These are phyloP conservation scores for Keiferia lycopersicella DNA, from an alignment of 2,888 invertebrate genomes.

Conservation along the genomic window DNA sequence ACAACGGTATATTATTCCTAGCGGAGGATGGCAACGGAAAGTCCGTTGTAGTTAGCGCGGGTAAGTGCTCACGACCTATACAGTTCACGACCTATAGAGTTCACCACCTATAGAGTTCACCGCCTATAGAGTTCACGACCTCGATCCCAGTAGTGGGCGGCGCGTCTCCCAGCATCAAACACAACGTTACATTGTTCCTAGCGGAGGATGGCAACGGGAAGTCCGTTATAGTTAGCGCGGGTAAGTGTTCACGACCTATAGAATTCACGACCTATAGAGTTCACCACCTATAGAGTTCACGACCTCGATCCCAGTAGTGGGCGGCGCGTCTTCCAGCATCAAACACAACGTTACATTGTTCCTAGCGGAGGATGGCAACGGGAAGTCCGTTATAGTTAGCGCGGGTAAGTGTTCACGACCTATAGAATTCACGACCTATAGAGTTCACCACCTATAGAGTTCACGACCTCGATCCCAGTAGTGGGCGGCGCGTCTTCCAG, in stretches of 20 bases:
- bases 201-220: constrained; percentile 78
- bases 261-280: no score
- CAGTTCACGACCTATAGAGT: constrained; percentile 66
- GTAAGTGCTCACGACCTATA: no score
- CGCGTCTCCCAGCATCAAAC: constrained; percentile 44
- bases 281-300: constrained; percentile 74
- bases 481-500: constrained; percentile 54
- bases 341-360: constrained; percentile 69
- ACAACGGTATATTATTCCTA: constrained; percentile 70
- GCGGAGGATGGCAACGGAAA: constrained; percentile 78
- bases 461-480: constrained; percentile 67
- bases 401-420: constrained; percentile 73
- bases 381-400: constrained; percentile 76
- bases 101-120: constrained; percentile 53
- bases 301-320: constrained; percentile 64
- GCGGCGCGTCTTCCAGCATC: constrained; percentile 41
- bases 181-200: constrained; percentile 71
- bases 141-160: constrained; percentile 62
- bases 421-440: no score
- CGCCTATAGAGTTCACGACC: constrained; percentile 77
- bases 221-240: constrained; percentile 76
- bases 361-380: constrained; percentile 75
- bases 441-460: constrained; percentile 66
- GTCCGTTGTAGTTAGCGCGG: constrained; percentile 76
- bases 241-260: no score